Evolutionary conservation across 2,113 vertebrate species (phyloP).

Genomic region (Cettia cetti): DNA sequence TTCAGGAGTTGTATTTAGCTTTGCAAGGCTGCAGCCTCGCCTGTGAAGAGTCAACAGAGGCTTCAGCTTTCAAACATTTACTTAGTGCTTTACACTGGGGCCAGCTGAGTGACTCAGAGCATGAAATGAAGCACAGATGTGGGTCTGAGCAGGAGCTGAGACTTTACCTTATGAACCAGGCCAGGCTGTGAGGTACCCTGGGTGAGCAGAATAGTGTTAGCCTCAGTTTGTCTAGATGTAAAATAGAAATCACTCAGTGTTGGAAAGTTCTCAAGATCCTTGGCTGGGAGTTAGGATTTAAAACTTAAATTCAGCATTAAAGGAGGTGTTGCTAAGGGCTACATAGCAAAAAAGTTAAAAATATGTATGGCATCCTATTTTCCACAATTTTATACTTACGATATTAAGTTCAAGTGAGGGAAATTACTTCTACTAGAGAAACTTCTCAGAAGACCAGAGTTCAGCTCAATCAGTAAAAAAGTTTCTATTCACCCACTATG

Average conservation of each 20-base stretch:
- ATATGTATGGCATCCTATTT: background rate
- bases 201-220: background rate
- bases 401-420: background rate
- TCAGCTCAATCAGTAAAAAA: background rate
- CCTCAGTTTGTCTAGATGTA: background rate
- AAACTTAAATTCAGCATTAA: background rate
- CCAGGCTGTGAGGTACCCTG: background rate
- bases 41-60: conserved; percentile 16
- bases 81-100: background rate
- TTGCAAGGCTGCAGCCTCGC: background rate
- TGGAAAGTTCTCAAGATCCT: background rate
- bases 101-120: background rate
- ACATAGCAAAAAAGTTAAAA: background rate
- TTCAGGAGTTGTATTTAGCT: background rate
- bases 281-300: background rate
- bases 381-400: background rate
- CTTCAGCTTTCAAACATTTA: conserved; percentile 9
- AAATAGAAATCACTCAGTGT: background rate
- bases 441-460: background rate
- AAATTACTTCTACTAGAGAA: background rate
- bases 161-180: background rate
- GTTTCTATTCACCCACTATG: background rate
- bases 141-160: background rate
- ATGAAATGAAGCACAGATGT: background rate
- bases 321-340: background rate